Conservation (phyloP, 2,888 invertebrate genomes). For the Drosophila stalkeri region DNA sequence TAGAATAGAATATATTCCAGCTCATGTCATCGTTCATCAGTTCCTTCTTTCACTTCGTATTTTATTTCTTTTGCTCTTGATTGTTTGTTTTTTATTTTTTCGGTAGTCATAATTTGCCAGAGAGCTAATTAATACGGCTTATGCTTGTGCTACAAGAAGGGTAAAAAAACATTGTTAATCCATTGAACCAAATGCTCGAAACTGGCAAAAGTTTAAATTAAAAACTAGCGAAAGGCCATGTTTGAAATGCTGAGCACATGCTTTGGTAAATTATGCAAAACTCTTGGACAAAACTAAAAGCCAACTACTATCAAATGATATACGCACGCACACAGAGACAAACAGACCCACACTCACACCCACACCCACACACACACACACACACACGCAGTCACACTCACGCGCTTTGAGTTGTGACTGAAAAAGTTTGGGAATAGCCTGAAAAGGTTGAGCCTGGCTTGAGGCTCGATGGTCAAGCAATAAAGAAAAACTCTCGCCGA, state of each 20-base stretch:
- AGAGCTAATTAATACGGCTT: conserved; percentile 62
- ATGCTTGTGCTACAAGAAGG: conserved; percentile 10
- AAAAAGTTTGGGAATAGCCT: conserved; percentile 33
- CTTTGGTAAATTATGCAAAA: conserved; percentile 60
- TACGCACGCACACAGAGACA: conserved; percentile 28
- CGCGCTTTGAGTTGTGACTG: conserved; percentile 22
- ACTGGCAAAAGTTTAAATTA: conserved; percentile 40
- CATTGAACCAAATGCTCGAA: conserved; percentile 29
- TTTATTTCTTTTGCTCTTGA: conserved; percentile 4
- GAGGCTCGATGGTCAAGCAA: conserved; percentile 65
- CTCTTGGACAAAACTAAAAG: conserved; percentile 49
- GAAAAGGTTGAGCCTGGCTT: conserved; percentile 27
- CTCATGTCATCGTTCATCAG: background rate
- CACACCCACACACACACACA: conserved; percentile 8
- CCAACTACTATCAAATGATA: conserved; percentile 43
- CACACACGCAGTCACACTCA: background rate
- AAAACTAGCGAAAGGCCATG: conserved; percentile 40
- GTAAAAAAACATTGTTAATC: conserved; percentile 13
- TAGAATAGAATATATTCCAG: background rate
- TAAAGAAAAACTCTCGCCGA: conserved; percentile 64
- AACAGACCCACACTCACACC: conserved; percentile 26
- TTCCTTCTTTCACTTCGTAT: background rate
- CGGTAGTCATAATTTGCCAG: conserved; percentile 40
- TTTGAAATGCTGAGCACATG: conserved; percentile 57
- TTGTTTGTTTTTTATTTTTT: conserved; percentile 13